Evolutionary conservation across 30 jellyfish, hydroid and myxozoan genomes (phyloP).

Genomic region (Pelagia noctiluca): DNA sequence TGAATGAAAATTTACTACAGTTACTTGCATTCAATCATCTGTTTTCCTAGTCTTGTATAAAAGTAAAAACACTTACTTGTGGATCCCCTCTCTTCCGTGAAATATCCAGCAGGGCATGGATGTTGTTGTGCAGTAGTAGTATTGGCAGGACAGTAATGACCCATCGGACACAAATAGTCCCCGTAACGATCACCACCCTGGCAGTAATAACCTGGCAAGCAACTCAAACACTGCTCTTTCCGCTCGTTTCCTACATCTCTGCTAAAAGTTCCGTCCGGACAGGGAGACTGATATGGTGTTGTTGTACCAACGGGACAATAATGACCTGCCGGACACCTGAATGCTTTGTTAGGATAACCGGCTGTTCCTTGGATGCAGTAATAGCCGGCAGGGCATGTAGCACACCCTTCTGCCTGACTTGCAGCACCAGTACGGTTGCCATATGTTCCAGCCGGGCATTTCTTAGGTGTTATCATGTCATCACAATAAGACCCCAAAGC

Average conservation of each 20-base stretch:
- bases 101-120: constrained; percentile 95
- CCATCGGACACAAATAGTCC: constrained; percentile 93
- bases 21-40: not conserved
- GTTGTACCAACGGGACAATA: constrained; percentile 83
- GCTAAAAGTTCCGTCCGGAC: constrained; percentile 90
- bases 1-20: too few species aligned
- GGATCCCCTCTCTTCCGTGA: constrained; percentile 92
- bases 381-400: constrained; percentile 95
- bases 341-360: constrained; percentile 83
- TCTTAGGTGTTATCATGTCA: constrained; percentile 56
- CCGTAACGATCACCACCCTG: constrained; percentile 95
- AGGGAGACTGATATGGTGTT: constrained; percentile 82
- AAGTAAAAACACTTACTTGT: constrained; percentile 63
- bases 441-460: constrained; percentile 97
- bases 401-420: constrained; percentile 86
- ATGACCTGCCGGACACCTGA: constrained; percentile 96
- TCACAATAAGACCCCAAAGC: constrained; percentile 93
- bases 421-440: constrained; percentile 94
- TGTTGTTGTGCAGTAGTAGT: constrained; percentile 78
- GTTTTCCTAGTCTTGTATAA: too few species aligned
- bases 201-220: constrained; percentile 91
- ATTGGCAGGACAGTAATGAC: constrained; percentile 94
- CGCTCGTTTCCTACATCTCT: constrained; percentile 78
- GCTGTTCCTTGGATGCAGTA: constrained; percentile 92
- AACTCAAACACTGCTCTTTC: constrained; percentile 82